These are phyloP conservation scores for Triops cancriformis DNA, from an alignment of 1,140 invertebrate genomes.

Conservation along the genomic window DNA sequence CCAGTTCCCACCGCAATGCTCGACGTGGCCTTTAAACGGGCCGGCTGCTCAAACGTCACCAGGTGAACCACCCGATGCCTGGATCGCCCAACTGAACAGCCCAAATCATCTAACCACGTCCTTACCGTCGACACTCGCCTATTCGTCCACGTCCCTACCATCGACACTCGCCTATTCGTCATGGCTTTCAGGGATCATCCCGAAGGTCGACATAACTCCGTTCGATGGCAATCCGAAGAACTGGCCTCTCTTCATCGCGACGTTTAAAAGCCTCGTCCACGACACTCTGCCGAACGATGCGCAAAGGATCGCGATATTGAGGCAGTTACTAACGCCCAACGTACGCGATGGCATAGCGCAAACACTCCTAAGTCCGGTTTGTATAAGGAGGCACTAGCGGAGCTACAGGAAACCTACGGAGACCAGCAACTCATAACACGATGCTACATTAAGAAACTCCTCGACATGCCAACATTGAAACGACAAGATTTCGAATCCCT, in stretches of 20 bases:
- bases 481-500: neutral
- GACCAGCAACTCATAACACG: slow-evolving; percentile 2
- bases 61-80: neutral
- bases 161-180: neutral
- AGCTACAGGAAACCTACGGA: no score
- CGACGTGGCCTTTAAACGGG: neutral
- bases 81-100: neutral
- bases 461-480: neutral
- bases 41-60: neutral
- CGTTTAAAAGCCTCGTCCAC: slow-evolving; percentile 16
- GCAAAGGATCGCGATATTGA: neutral
- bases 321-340: neutral
- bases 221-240: no score
- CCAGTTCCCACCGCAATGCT: neutral
- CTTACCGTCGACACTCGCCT: neutral
- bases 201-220: neutral
- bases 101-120: neutral
- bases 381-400: neutral
- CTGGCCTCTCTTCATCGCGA: no score
- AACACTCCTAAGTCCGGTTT: no score
- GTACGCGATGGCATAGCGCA: neutral
- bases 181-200: slow-evolving; percentile 13
- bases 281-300: neutral
- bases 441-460: neutral
- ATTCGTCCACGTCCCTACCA: no score